A percentile compares a stretch with the other conserved stretches of the same genome.
phyloP scores from a whole-genome alignment of 2,888 invertebrate genomes.

The Tiliacea aurago region DNA sequence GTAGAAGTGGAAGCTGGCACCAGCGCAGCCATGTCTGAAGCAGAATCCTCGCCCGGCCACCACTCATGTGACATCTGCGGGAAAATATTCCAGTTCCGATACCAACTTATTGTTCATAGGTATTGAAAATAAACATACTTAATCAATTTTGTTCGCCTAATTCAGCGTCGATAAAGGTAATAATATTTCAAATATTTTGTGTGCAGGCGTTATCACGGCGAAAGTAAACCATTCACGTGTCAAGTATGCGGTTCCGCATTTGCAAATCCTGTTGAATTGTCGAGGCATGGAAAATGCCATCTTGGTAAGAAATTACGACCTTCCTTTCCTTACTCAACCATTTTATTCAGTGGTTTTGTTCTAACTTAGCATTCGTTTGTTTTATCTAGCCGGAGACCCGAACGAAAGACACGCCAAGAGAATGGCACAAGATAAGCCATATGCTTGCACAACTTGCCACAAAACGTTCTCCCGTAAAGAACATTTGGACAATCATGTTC shows the following conservation, averaged over 20 bases:
- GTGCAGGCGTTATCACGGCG: conserved; percentile 95
- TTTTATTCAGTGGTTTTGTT: not conserved
- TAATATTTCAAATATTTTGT: conserved; percentile 40
- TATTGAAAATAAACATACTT: conserved; percentile 64
- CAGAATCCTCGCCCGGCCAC: conserved; percentile 92
- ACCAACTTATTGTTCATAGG: conserved; percentile 96
- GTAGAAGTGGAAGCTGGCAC: conserved; percentile 90
- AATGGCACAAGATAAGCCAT: conserved; percentile 95
- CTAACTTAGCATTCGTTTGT: not conserved
- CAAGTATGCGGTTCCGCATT: conserved; percentile 96
- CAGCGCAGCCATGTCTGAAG: conserved; percentile 88
- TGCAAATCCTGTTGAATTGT: conserved; percentile 94
- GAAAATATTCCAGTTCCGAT: conserved; percentile 96
- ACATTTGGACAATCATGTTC: conserved; percentile 95
- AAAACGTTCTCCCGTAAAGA: conserved; percentile 97
- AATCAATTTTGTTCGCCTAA: conserved; percentile 19
- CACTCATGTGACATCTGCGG: conserved; percentile 96
- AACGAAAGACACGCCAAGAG: conserved; percentile 95
- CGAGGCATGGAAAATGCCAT: conserved; percentile 96
- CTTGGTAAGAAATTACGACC: conserved; percentile 90
- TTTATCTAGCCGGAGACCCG: conserved; percentile 80
- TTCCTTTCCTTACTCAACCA: not conserved
- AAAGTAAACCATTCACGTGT: conserved; percentile 95
- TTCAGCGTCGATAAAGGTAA: conserved; percentile 4
- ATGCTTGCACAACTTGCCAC: conserved; percentile 95